phyloP scores from a whole-genome alignment of 2,888 invertebrate genomes.

The Caradrina kadenii region DNA sequence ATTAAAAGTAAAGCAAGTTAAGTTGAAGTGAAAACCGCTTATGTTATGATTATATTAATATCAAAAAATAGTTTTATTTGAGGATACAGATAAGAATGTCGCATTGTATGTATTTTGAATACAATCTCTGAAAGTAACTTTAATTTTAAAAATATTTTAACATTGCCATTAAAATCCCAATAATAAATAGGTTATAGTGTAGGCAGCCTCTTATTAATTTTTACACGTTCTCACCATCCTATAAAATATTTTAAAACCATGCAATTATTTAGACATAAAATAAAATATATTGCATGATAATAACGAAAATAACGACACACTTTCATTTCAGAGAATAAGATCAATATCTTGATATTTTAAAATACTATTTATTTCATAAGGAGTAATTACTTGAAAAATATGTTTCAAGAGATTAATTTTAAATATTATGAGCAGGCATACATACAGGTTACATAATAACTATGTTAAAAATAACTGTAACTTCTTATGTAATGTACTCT shows the following conservation, averaged over 20 bases:
- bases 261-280: slow-evolving; percentile 59
- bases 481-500: slow-evolving; percentile 49
- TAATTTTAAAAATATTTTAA: slow-evolving; percentile 28
- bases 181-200: slow-evolving; percentile 49
- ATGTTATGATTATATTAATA: slow-evolving; percentile 49
- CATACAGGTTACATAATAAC: slow-evolving; percentile 42
- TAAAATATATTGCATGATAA: slow-evolving; percentile 51
- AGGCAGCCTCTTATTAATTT: slow-evolving; percentile 56
- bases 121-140: slow-evolving; percentile 37
- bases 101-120: slow-evolving; percentile 32
- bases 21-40: slow-evolving; percentile 50
- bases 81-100: slow-evolving; percentile 40
- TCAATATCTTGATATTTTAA: slow-evolving; percentile 41
- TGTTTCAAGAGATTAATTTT: slow-evolving; percentile 60
- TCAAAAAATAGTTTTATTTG: slow-evolving; percentile 60
- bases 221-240: slow-evolving; percentile 45
- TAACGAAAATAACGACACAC: slow-evolving; percentile 50
- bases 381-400: slow-evolving; percentile 56
- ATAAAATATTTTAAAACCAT: slow-evolving; percentile 51
- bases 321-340: slow-evolving; percentile 48
- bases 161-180: slow-evolving; percentile 46
- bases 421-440: slow-evolving; percentile 43
- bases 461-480: slow-evolving; percentile 60
- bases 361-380: slow-evolving; percentile 54
- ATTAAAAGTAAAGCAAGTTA: slow-evolving; percentile 46